Evolutionary conservation across 2,888 invertebrate species (phyloP).

Genomic region (Amblyjoppa fuscipennis): DNA sequence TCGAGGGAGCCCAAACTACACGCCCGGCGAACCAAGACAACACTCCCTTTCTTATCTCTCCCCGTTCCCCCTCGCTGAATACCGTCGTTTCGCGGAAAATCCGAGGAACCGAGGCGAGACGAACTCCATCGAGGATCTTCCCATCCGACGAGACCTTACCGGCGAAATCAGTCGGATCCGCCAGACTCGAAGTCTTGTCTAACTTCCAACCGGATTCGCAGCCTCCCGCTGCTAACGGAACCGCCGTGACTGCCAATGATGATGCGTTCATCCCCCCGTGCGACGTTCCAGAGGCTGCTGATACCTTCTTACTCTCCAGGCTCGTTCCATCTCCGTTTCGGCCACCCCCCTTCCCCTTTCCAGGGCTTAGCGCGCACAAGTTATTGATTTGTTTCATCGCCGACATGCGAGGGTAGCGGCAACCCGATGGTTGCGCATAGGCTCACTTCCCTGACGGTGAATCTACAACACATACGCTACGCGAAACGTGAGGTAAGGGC

Average conservation of each 20-base stretch:
- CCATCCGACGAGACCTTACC: slow-evolving; percentile 36
- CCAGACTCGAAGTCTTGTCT: slow-evolving; percentile 28
- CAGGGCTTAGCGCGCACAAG: slow-evolving; percentile 34
- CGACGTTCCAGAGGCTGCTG: slow-evolving; percentile 24
- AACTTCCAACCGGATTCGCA: slow-evolving; percentile 46
- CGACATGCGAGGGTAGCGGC: slow-evolving; percentile 59
- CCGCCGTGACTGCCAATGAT: slow-evolving; percentile 71
- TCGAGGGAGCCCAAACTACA: slow-evolving; percentile 17
- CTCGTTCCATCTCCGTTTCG: slow-evolving; percentile 23
- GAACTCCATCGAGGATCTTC: slow-evolving; percentile 33
- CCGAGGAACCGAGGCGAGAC: slow-evolving; percentile 60
- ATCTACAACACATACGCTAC: slow-evolving; percentile 26
- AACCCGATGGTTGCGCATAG: slow-evolving; percentile 18
- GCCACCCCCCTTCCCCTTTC: slow-evolving; percentile 2
- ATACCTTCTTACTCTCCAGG: slow-evolving; percentile 59
- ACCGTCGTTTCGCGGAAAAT: slow-evolving; percentile 62
- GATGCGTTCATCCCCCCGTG: slow-evolving; percentile 77
- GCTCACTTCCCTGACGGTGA: slow-evolving; percentile 44
- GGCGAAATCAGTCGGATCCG: slow-evolving; percentile 49
- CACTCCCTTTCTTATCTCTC: slow-evolving; percentile 62
- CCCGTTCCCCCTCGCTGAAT: slow-evolving; percentile 65
- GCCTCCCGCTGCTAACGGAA: slow-evolving; percentile 14
- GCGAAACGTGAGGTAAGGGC: slow-evolving; percentile 81
- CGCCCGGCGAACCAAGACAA: slow-evolving; percentile 29
- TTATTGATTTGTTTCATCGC: slow-evolving; percentile 82